These are phyloP conservation scores for Perca fluviatilis DNA, from an alignment of 2,113 vertebrate species.

Conservation along the genomic window DNA sequence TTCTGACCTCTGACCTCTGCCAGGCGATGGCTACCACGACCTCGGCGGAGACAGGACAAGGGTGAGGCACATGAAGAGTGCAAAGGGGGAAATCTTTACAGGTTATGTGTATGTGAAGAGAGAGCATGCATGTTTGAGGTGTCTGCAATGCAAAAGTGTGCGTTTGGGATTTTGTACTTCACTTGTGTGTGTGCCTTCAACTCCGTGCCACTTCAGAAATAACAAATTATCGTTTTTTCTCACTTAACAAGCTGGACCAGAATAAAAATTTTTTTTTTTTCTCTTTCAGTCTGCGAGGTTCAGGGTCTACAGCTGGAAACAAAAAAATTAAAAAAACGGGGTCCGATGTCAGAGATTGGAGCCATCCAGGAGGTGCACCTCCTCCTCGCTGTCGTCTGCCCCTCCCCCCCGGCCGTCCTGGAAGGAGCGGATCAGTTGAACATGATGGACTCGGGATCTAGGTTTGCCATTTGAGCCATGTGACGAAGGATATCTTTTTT, in stretches of 20 bases:
- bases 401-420: constrained; percentile 84
- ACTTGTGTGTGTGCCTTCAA: constrained; percentile 17
- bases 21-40: constrained; percentile 2
- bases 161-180: neutral
- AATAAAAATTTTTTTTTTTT: no score
- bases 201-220: no score
- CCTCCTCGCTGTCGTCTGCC: constrained; percentile 87
- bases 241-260: no score
- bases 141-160: constrained; percentile 60
- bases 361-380: constrained; percentile 92
- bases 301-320: constrained; percentile 39
- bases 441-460: constrained; percentile 99
- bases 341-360: constrained; percentile 88
- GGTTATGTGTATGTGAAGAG: constrained; percentile 27
- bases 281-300: constrained; percentile 45
- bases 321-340: constrained; percentile 22
- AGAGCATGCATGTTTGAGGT: constrained; percentile 63
- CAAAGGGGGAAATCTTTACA: constrained; percentile 46
- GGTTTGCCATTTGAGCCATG: constrained; percentile 99
- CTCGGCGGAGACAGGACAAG: constrained; percentile 32
- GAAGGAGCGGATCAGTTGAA: constrained; percentile 94
- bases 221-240: no score
- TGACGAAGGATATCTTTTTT: constrained; percentile 99
- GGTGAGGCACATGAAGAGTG: constrained; percentile 56
- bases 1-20: constrained; percentile 78